Base-by-base conservation (phyloP, 2,888 invertebrate species). In the Chromoteleia sp. region DNA sequence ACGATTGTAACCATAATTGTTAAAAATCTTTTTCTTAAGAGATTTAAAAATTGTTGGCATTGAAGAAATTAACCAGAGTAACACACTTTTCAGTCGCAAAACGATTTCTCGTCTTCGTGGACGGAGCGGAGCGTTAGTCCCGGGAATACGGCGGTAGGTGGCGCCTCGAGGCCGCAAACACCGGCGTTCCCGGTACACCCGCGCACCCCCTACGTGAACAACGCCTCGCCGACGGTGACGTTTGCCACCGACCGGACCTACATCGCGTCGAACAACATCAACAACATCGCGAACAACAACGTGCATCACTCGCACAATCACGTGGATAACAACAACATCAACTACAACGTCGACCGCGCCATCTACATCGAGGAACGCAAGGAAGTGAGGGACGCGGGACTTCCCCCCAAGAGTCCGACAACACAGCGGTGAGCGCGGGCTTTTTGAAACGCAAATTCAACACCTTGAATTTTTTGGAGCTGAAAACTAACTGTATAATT, bases 101-200 rank as follows among this genome's bases (percentile, higher is more conserved):
- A 90, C 85, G 95, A 96, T 83, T 94, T 95, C 14, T 94, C 94
- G 85, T 94, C 94, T 86, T 94, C 95, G 90, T 95, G 95, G 93
- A 90, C 89, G 74, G 91, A 91, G 85, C 88, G 91, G 71, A 94
- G 95, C 82, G 92, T 94, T 70, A 93, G 93, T 85, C 94, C 94
- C 48, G 92, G 92, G 81, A 93, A 93, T 83, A 92, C 92, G 15
- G 93, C 93, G 79, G 93, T 91, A 39, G 93, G 93, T 63, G 91
- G 92, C 45, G 93, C 93, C 30, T 93, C 94, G 82, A 94, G 97
- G 78, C 97, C 97, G 21, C 97, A 97, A 91, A 98, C 98, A 17
- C 98, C 98, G 45, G 96, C 97, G 68, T 98, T 98, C 93, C 98
- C 98, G 78, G 97, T 97, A 68, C 96, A 96, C 88, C 97, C 97